Conservation (phyloP, 2,113 vertebrate genomes). For the Malurus cyaneus region DNA sequence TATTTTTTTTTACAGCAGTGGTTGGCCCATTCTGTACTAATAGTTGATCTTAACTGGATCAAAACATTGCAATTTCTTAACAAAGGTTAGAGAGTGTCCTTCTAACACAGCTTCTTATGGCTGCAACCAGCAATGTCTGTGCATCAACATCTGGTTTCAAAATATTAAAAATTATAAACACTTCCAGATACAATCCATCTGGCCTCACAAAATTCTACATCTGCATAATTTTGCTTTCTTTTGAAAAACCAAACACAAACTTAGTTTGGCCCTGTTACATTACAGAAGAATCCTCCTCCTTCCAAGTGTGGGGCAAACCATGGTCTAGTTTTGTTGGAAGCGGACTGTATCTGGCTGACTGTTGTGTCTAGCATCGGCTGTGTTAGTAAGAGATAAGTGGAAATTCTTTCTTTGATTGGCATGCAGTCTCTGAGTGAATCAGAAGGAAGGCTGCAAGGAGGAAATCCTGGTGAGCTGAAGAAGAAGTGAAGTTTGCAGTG, state of each 20-base stretch:
- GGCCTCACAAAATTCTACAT: conserved; percentile 59
- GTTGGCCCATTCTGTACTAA: conserved; percentile 73
- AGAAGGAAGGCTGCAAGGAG: background rate
- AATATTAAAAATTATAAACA: conserved; percentile 82
- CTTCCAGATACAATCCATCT: conserved; percentile 74
- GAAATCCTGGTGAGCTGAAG: background rate
- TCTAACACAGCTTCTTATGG: conserved; percentile 73
- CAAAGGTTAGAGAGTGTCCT: conserved; percentile 72
- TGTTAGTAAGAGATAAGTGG: background rate
- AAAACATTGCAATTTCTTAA: conserved; percentile 76
- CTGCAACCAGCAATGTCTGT: conserved; percentile 60
- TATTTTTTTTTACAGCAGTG: conserved; percentile 77
- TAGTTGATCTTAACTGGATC: conserved; percentile 75
- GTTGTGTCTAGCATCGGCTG: conserved; percentile 9
- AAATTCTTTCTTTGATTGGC: conserved; percentile 13
- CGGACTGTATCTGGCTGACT: background rate
- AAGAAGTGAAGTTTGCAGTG: background rate
- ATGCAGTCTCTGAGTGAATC: background rate
- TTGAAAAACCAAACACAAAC: conserved; percentile 59
- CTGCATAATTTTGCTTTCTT: conserved; percentile 70
- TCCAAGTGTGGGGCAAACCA: background rate
- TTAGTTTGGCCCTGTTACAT: conserved; percentile 27
- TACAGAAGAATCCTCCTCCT: conserved; percentile 22
- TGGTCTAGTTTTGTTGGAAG: background rate
- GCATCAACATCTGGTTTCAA: conserved; percentile 78